A percentile compares a stretch with the other conserved stretches of the same genome.
Conservation (phyloP, 1,140 invertebrate species). For the Helicoverpa zea region DNA sequence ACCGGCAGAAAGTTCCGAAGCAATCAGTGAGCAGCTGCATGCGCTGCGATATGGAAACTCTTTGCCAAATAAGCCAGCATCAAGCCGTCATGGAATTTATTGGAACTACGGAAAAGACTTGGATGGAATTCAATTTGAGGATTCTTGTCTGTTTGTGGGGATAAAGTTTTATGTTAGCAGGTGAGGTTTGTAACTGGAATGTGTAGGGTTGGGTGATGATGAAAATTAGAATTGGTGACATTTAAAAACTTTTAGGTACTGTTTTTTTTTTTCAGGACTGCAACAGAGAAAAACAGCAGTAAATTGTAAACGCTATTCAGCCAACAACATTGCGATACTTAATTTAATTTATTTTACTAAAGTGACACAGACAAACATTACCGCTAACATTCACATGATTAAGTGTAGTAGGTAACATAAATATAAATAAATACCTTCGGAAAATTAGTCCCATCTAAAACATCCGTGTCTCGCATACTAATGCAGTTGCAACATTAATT, state of each 20-base stretch:
- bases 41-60: slow-evolving; percentile 37
- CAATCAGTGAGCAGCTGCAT: slow-evolving; percentile 34
- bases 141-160: not conserved
- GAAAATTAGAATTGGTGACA: no score
- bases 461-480: slow-evolving; percentile 2
- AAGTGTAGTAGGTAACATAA: no score
- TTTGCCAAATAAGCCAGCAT: slow-evolving; percentile 45
- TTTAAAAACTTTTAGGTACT: not conserved
- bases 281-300: no score
- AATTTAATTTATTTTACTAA: no score
- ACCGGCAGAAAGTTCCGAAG: slow-evolving; percentile 14
- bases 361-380: no score
- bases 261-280: no score
- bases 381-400: no score
- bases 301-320: no score
- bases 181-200: not conserved
- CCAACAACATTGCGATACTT: no score
- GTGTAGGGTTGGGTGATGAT: no score
- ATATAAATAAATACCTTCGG: not conserved
- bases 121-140: slow-evolving; percentile 20
- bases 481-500: not conserved
- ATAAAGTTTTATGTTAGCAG: not conserved
- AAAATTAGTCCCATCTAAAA: no score
- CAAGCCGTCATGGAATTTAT: slow-evolving; percentile 30
- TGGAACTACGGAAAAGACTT: slow-evolving; percentile 17